phyloP scores from a whole-genome alignment of 2,888 invertebrate genomes.

The Blastobasis lacticolella region DNA sequence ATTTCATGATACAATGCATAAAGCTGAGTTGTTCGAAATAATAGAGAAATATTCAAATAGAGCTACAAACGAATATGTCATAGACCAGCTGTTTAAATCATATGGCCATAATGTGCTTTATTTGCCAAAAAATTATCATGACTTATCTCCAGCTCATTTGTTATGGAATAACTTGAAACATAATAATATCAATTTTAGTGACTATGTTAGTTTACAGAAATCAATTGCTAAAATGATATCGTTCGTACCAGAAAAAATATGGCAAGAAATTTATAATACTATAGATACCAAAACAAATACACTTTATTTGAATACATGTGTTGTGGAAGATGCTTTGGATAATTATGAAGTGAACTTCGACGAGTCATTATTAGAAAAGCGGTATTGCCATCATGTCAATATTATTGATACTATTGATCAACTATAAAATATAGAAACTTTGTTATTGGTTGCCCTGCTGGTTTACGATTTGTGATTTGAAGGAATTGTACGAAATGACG shows the following conservation, averaged over 20 bases:
- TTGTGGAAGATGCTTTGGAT: constrained; percentile 15
- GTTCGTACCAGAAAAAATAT: constrained; percentile 11
- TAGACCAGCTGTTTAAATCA: constrained; percentile 32
- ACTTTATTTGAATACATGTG: constrained; percentile 9
- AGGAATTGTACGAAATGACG: too few species aligned
- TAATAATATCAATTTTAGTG: too few species aligned
- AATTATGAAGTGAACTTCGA: constrained; percentile 9
- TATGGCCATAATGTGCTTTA: constrained; percentile 38
- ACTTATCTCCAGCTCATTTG: constrained; percentile 30
- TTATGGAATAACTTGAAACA: constrained; percentile 29
- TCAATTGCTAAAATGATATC: background rate
- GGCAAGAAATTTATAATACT: constrained; percentile 16
- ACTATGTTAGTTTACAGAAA: too few species aligned
- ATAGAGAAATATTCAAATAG: constrained; percentile 20
- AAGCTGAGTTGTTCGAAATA: constrained; percentile 38
- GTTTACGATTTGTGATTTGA: too few species aligned
- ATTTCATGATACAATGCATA: constrained; percentile 27
- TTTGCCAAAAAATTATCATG: constrained; percentile 29
- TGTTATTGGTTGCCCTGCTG: too few species aligned
- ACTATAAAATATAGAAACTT: too few species aligned
- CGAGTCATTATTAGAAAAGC: background rate
- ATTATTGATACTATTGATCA: too few species aligned
- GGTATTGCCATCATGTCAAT: too few species aligned
- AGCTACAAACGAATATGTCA: constrained; percentile 2
- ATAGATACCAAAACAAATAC: constrained; percentile 22